Percentiles rank a stretch among this genome's conserved stretches.
Conservation (phyloP, 2,888 invertebrate species). For the Axea sp. region DNA sequence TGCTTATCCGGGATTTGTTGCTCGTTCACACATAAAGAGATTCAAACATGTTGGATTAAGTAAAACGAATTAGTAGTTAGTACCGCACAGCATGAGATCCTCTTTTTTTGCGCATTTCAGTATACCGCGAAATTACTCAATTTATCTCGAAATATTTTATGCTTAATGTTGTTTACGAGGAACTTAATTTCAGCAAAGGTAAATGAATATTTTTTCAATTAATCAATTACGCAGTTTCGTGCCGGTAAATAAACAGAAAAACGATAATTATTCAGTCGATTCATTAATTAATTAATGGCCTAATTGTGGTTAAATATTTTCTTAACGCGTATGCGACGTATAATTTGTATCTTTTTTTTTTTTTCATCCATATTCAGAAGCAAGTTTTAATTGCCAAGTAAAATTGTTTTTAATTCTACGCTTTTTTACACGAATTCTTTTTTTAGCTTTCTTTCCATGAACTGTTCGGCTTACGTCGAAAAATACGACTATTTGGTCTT, state of each 20-base stretch:
- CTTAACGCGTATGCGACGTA: too few species aligned
- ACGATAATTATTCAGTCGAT: too few species aligned
- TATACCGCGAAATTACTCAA: slow-evolving; percentile 32
- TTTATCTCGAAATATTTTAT: slow-evolving; percentile 44
- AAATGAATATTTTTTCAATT: slow-evolving; percentile 1
- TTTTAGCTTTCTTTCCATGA: too few species aligned
- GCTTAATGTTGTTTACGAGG: slow-evolving; percentile 35
- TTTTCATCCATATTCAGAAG: too few species aligned
- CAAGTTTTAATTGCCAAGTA: too few species aligned
- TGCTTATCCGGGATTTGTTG: slow-evolving; percentile 60
- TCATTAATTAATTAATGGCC: too few species aligned
- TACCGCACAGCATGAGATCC: slow-evolving; percentile 20
- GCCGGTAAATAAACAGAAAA: too few species aligned
- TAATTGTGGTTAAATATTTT: too few species aligned
- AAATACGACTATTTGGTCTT: not conserved
- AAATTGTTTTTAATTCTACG: too few species aligned
- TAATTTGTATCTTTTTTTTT: too few species aligned
- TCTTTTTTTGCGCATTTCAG: slow-evolving; percentile 11
- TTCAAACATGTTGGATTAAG: slow-evolving; percentile 59
- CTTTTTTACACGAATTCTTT: too few species aligned
- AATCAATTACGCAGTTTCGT: slow-evolving; percentile 20
- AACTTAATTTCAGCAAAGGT: slow-evolving; percentile 13
- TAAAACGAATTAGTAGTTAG: slow-evolving; percentile 58
- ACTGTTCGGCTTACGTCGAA: too few species aligned
- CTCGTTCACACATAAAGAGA: slow-evolving; percentile 59